Conservation (phyloP, 2,888 invertebrate species). For the Erebia palarica region DNA sequence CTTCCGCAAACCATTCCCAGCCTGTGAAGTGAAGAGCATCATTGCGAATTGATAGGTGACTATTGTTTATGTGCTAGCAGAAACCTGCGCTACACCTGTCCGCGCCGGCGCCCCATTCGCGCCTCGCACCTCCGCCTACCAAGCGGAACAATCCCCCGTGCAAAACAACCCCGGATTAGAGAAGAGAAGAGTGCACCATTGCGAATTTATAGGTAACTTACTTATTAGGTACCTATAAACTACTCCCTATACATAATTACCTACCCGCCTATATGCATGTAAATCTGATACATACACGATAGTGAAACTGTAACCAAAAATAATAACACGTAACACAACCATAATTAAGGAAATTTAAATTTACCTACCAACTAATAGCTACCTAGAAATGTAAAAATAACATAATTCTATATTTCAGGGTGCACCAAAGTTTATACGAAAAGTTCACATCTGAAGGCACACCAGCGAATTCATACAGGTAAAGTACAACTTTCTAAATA, state of each 20-base stretch:
- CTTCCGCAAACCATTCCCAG: constrained; percentile 21
- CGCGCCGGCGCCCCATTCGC: constrained; percentile 28
- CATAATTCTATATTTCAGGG: constrained; percentile 82
- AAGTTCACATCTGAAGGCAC: constrained; percentile 98
- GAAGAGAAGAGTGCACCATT: constrained; percentile 97
- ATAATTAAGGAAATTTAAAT: background rate
- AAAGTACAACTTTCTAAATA: constrained; percentile 43
- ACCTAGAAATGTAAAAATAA: background rate
- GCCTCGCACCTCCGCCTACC: constrained; percentile 62
- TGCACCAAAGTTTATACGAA: constrained; percentile 99
- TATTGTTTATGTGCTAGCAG: constrained; percentile 27
- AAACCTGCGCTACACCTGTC: constrained; percentile 14
- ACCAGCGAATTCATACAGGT: constrained; percentile 99
- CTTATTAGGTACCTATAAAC: constrained; percentile 3
- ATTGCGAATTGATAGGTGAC: constrained; percentile 25
- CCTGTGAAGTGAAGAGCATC: constrained; percentile 21
- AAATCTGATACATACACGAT: background rate
- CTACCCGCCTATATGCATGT: background rate
- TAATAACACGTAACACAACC: background rate
- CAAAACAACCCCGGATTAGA: constrained; percentile 98
- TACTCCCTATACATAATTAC: background rate
- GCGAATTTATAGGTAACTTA: constrained; percentile 92
- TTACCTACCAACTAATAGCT: background rate
- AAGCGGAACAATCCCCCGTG: constrained; percentile 89
- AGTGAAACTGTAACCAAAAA: background rate